These are phyloP conservation scores for Anguilla obscura DNA, from an alignment of 2,797 vertebrate genomes.

Conservation along the genomic window DNA sequence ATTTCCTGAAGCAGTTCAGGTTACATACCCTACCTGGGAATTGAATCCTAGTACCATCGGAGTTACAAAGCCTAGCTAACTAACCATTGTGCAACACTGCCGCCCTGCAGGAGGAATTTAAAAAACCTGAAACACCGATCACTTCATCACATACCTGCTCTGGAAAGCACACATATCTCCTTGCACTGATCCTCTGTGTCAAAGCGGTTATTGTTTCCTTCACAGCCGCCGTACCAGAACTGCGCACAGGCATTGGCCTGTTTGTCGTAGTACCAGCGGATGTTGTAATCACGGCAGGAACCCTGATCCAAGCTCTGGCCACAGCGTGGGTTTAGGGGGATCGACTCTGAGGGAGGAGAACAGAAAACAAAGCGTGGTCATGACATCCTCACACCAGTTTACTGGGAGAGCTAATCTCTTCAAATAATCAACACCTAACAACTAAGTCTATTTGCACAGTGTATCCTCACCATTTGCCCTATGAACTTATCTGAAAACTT, in stretches of 20 bases:
- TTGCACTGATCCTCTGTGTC: slow-evolving; percentile 80
- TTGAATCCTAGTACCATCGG: neutral
- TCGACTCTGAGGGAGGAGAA: slow-evolving; percentile 55
- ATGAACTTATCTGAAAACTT: neutral
- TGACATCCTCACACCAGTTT: neutral
- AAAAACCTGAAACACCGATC: neutral
- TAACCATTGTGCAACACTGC: neutral
- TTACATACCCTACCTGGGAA: neutral
- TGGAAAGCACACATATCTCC: slow-evolving; percentile 70
- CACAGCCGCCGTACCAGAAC: slow-evolving; percentile 87
- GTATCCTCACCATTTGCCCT: neutral
- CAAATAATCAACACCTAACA: neutral
- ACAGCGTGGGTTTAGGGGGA: slow-evolving; percentile 61
- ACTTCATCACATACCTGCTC: slow-evolving; percentile 60
- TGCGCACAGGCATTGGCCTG: slow-evolving; percentile 85
- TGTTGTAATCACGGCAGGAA: slow-evolving; percentile 73
- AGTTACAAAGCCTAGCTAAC: neutral
- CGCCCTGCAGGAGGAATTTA: neutral
- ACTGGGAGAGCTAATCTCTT: neutral
- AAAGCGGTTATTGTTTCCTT: slow-evolving; percentile 82
- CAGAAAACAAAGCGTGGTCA: neutral
- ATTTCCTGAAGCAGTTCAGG: neutral
- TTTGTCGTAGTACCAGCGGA: slow-evolving; percentile 84
- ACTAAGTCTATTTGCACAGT: neutral
- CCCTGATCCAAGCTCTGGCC: slow-evolving; percentile 75